These are phyloP conservation scores for Xestia xanthographa DNA, from an alignment of 2,888 invertebrate genomes.

Conservation along the genomic window DNA sequence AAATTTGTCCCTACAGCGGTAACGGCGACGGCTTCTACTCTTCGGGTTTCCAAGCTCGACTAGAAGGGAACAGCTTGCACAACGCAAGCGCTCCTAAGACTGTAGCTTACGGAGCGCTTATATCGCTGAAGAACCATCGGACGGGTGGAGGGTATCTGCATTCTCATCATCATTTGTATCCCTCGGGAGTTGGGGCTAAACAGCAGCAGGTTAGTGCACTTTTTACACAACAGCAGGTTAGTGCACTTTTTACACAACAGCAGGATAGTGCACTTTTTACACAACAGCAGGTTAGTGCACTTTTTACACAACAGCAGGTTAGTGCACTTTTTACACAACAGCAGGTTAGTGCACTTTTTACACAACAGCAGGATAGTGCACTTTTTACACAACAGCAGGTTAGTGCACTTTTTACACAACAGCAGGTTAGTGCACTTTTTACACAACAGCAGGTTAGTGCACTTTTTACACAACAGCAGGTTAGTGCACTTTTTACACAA, in stretches of 20 bases:
- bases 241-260: neutral
- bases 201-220: slow-evolving; percentile 95
- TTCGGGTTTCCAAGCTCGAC: slow-evolving; percentile 98
- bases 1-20: slow-evolving; percentile 91
- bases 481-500: no score
- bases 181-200: slow-evolving; percentile 96
- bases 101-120: slow-evolving; percentile 96
- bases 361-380: no score
- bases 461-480: no score
- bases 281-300: neutral
- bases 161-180: slow-evolving; percentile 98
- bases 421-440: no score
- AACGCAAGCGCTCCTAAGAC: slow-evolving; percentile 98
- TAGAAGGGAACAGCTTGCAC: slow-evolving; percentile 97
- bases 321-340: no score
- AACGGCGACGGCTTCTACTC: slow-evolving; percentile 99
- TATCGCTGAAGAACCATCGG: slow-evolving; percentile 98
- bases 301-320: no score
- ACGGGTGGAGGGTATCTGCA: slow-evolving; percentile 99
- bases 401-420: no score
- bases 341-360: no score
- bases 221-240: slow-evolving; percentile 93
- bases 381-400: no score
- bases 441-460: no score
- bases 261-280: neutral